These are phyloP conservation scores for Dermolepida albohirtum DNA, from an alignment of 2,888 invertebrate species.

Conservation along the genomic window DNA sequence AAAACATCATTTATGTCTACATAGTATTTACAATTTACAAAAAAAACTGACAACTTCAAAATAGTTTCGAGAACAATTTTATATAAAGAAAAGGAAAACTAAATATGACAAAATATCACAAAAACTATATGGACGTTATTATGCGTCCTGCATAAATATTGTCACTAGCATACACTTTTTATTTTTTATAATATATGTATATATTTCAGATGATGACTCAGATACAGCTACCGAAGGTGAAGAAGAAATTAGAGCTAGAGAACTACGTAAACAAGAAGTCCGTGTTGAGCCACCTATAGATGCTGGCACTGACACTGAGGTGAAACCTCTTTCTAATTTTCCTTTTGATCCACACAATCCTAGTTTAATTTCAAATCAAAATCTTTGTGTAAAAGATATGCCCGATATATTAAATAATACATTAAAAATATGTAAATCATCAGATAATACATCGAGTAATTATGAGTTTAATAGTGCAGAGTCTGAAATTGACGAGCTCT, in stretches of 20 bases:
- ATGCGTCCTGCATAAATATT: too few relatives aligned
- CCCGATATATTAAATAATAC: constrained; percentile 45
- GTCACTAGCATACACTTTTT: constrained; percentile 6
- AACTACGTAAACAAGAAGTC: constrained; percentile 76
- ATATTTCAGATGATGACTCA: constrained; percentile 71
- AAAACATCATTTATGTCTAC: too few relatives aligned
- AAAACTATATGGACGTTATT: too few relatives aligned
- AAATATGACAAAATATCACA: too few relatives aligned
- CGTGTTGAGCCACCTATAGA: constrained; percentile 73
- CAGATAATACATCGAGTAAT: constrained; percentile 57
- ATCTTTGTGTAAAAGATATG: constrained; percentile 34
- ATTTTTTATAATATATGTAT: constrained; percentile 15
- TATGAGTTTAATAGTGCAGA: constrained; percentile 62
- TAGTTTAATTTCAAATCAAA: constrained; percentile 31
- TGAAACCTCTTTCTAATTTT: constrained; percentile 65
- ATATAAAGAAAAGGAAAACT: too few relatives aligned
- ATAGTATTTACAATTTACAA: too few relatives aligned
- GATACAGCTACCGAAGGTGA: constrained; percentile 82
- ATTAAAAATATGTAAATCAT: constrained; percentile 53
- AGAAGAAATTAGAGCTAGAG: constrained; percentile 75
- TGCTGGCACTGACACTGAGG: constrained; percentile 77
- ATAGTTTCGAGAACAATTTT: too few relatives aligned
- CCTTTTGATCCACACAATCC: constrained; percentile 44
- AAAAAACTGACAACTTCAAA: too few relatives aligned
- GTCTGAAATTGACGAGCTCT: constrained; percentile 57